Evolutionary conservation across 2,797 vertebrate species (phyloP).

Genomic region (Acanthopagrus latus): DNA sequence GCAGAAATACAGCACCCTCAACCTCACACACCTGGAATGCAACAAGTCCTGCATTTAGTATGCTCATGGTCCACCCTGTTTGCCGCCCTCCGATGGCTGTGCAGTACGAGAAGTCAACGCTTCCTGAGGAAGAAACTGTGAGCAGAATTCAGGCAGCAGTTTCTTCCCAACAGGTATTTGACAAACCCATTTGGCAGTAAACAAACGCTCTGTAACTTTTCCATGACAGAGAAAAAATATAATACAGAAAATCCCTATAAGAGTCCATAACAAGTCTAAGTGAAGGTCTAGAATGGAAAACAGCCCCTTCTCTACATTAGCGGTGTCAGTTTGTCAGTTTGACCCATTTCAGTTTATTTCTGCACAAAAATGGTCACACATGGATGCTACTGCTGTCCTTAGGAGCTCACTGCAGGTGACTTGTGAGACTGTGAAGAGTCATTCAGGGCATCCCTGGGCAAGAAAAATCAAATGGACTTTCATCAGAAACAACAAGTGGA

Average conservation of each 20-base stretch:
- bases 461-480: conserved; percentile 47
- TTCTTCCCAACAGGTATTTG: not conserved
- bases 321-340: conserved; percentile 22
- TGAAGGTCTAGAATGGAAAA: not conserved
- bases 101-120: not conserved
- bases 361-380: conserved; percentile 21
- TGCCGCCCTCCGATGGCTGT: too few species aligned
- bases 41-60: too few species aligned
- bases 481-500: conserved; percentile 38
- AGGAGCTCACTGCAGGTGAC: conserved; percentile 39
- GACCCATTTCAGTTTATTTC: conserved; percentile 34
- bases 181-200: not conserved
- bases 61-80: too few species aligned
- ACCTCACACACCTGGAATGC: not conserved
- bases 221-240: not conserved
- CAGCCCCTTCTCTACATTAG: not conserved
- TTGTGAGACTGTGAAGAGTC: conserved; percentile 43
- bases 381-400: conserved; percentile 39
- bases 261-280: not conserved
- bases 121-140: not conserved
- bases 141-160: not conserved
- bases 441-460: conserved; percentile 34
- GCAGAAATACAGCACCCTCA: not conserved
- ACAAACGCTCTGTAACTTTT: not conserved
- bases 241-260: not conserved